Evolutionary conservation across 2,113 vertebrate species (phyloP).

Genomic region (Acanthochromis polyacanthus): DNA sequence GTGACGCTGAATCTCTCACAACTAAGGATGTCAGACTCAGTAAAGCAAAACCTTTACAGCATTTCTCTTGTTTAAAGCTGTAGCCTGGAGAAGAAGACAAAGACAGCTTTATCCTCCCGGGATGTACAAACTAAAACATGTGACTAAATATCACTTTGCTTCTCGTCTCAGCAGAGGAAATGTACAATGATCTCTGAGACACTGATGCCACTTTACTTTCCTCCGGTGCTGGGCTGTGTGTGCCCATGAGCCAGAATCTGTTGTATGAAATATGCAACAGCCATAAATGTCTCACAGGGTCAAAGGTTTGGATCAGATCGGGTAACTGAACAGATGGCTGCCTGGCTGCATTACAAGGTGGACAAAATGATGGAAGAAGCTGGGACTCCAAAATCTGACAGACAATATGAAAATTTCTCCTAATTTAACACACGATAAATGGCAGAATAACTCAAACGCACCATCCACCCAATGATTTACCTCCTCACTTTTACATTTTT

Average conservation of each 20-base stretch:
- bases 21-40: slow-evolving; percentile 10
- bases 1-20: slow-evolving; percentile 11
- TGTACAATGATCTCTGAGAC: neutral
- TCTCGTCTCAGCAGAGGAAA: neutral
- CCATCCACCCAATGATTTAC: neutral
- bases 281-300: slow-evolving; percentile 14
- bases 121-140: slow-evolving; percentile 21
- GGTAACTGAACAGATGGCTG: slow-evolving; percentile 20
- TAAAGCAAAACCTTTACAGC: slow-evolving; percentile 14
- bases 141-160: slow-evolving; percentile 8
- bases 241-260: neutral
- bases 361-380: neutral
- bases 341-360: neutral
- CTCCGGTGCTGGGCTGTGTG: neutral
- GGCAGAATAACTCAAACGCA: too few species aligned
- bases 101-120: slow-evolving; percentile 1
- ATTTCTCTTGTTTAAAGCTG: slow-evolving; percentile 43
- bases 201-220: neutral
- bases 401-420: neutral
- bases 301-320: slow-evolving; percentile 15
- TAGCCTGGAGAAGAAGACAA: slow-evolving; percentile 7
- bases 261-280: slow-evolving; percentile 20
- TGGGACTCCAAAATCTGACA: neutral
- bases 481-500: neutral
- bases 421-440: too few species aligned